Percentiles rank a stretch among this genome's conserved stretches.
Conservation (phyloP, 2,113 vertebrate species). For the Equus przewalskii region DNA sequence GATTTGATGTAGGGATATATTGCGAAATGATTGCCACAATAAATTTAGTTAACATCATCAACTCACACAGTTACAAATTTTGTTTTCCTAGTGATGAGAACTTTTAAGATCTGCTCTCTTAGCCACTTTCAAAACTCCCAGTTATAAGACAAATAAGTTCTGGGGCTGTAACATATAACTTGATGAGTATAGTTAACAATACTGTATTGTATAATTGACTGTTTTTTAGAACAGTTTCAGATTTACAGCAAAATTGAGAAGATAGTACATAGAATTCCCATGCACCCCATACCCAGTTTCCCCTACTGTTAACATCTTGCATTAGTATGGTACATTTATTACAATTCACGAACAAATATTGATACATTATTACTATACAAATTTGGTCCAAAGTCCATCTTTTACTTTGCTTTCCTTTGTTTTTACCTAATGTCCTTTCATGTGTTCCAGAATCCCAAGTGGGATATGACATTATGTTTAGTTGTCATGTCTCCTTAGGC, state of each 20-base stretch:
- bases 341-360: not conserved
- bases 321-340: not conserved
- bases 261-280: not conserved
- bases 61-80: not conserved
- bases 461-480: not conserved
- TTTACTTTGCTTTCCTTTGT: conserved; percentile 22
- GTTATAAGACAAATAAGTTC: conserved; percentile 16
- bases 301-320: not conserved
- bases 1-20: not conserved
- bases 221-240: not conserved
- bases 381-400: not conserved
- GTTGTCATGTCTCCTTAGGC: not conserved
- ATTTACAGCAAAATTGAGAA: not conserved
- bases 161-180: not conserved
- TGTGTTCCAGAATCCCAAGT: conserved; percentile 3
- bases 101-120: not conserved
- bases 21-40: not conserved
- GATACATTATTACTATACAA: conserved; percentile 18
- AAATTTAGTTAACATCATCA: not conserved
- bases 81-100: not conserved
- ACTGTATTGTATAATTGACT: not conserved
- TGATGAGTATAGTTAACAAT: not conserved
- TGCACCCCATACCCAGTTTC: not conserved
- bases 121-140: not conserved
- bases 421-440: not conserved